A percentile compares a stretch with the other conserved stretches of the same genome.
These are phyloP conservation scores for Megalops atlanticus DNA, from an alignment of 2,113 vertebrate genomes.

Conservation along the genomic window DNA sequence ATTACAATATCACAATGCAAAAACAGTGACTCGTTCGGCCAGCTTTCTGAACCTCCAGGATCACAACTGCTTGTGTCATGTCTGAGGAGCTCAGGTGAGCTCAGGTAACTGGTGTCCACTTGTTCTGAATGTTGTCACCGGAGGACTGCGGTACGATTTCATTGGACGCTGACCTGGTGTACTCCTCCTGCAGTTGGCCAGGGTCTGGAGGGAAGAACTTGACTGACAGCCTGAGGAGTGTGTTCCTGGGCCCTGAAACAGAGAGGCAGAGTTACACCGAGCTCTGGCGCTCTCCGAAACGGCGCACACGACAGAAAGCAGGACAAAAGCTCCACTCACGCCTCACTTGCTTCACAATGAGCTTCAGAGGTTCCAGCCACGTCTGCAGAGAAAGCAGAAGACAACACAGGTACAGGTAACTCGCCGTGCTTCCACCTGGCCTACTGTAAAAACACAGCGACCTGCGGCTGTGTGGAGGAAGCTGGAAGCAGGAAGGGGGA, in stretches of 20 bases:
- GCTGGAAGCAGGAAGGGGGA: too few relatives aligned
- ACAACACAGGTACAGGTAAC: slow-evolving; percentile 20
- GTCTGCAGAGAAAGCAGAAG: slow-evolving; percentile 74
- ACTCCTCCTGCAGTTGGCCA: slow-evolving; percentile 93
- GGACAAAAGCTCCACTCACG: slow-evolving; percentile 75
- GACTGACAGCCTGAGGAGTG: slow-evolving; percentile 86
- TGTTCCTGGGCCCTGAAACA: slow-evolving; percentile 83
- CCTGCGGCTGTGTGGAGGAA: too few relatives aligned
- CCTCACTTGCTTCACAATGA: slow-evolving; percentile 84
- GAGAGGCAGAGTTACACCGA: slow-evolving; percentile 21
- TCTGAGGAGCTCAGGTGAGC: neutral
- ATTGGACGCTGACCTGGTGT: slow-evolving; percentile 76
- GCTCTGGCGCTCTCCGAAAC: slow-evolving; percentile 7
- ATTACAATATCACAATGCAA: too few relatives aligned
- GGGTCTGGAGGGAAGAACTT: slow-evolving; percentile 98
- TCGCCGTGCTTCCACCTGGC: neutral
- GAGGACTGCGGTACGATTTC: neutral
- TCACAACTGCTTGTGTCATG: too few relatives aligned
- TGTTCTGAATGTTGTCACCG: neutral
- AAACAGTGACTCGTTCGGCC: neutral
- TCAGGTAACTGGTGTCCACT: neutral
- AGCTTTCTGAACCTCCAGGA: neutral
- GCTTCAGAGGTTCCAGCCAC: slow-evolving; percentile 93
- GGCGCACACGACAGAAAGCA: neutral
- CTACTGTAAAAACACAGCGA: too few relatives aligned